Conservation (phyloP, 2,113 vertebrate species). For the Dendrocopos noguchii region DNA sequence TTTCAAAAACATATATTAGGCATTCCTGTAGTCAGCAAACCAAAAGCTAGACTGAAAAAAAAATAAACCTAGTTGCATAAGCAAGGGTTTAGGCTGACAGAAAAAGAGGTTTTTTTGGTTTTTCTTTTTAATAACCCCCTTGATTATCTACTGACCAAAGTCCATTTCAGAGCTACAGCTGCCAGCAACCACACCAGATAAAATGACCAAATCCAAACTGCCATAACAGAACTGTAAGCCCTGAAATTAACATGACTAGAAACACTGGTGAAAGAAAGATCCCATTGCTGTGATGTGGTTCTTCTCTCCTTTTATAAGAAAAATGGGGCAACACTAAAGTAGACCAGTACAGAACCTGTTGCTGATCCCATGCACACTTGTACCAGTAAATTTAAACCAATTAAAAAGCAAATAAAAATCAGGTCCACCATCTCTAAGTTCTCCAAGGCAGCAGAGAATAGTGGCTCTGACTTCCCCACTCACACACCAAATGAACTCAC, state of each 20-base stretch:
- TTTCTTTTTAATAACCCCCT: not conserved
- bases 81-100: not conserved
- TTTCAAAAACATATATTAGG: not conserved
- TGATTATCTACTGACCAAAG: not conserved
- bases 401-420: not conserved
- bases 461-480: not conserved
- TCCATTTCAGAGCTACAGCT: not conserved
- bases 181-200: not conserved
- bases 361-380: not conserved
- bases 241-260: not conserved
- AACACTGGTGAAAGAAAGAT: conserved; percentile 4
- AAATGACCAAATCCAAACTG: not conserved
- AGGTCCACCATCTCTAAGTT: not conserved
- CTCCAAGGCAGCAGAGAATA: not conserved
- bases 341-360: not conserved
- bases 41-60: not conserved
- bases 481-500: not conserved
- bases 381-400: not conserved
- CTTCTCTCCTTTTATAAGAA: conserved; percentile 11
- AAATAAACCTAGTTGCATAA: not conserved
- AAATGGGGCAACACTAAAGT: not conserved
- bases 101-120: not conserved
- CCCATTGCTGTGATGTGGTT: not conserved
- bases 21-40: not conserved
- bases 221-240: not conserved